Evolutionary conservation across 2,797 vertebrate genomes (phyloP), one percentile per base, ranked within the genome.

Genomic region (Danionella dracula): DNA sequence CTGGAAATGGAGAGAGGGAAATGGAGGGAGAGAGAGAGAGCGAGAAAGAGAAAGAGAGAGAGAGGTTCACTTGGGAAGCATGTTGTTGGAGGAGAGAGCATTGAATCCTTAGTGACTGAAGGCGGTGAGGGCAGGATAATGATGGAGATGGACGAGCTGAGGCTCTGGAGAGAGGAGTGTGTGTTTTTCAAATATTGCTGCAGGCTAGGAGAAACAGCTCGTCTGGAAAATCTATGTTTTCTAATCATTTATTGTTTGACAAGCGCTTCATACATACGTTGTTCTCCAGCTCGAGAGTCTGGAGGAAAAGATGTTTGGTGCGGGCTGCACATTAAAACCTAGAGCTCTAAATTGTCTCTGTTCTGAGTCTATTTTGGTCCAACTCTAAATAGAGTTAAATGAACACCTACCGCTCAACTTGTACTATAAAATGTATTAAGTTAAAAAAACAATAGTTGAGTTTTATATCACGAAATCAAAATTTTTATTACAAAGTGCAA

Each of bases 31-130:
- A 46, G 35, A 46, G 41, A 63, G 37, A 53, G 51, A 10, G n/a
- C 49, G 49, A 38, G 17, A n/a, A 50, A 48, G 37, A 46, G 55
- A 71, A 35, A 51, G 9, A 5, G 1, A 16, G 27, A 40, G 23
- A 57, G 78, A 79, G 35, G 70, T 66, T 76, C 83, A 85, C 81
- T 72, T 80, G 82, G 84, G 84, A 87, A 78, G 68, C 64, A 79
- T 84, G 82, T 87, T 88, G 81, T 85, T 83, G 78, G 69, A 60
- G 56, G 75, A 78, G 73, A 71, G 66, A 70, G 6, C 3, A 69
- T 72, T 79, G 68, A 46, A 84, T 88, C 89, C 87, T 89, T 87
- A 82, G 85, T 85, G 87, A 89, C 83, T 78, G 38, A 48, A 57
- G 51, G 51, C 16, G 51, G 50, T 15, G 56, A 59, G 79, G 67